These are phyloP conservation scores for Arge pagana DNA, from an alignment of 2,888 invertebrate genomes.

Conservation along the genomic window DNA sequence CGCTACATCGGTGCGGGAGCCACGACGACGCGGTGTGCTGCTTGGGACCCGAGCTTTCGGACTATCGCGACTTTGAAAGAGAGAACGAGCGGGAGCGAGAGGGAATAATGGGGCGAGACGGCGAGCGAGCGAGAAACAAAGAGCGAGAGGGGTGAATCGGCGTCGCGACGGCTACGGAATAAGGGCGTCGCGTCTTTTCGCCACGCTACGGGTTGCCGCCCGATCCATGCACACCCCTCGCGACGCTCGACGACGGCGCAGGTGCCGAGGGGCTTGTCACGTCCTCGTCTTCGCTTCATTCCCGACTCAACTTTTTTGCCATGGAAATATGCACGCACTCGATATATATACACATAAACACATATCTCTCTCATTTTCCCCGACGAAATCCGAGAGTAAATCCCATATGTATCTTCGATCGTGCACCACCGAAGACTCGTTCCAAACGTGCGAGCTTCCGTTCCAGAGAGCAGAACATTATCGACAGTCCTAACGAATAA, in stretches of 20 bases:
- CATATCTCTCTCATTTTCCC: too few relatives aligned
- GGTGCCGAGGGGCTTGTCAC: slow-evolving; percentile 48
- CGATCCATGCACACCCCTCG: background rate
- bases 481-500: too few relatives aligned
- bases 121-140: slow-evolving; percentile 12
- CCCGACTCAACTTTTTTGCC: slow-evolving; percentile 29
- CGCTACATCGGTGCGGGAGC: slow-evolving; percentile 46
- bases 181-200: slow-evolving; percentile 25
- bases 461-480: too few relatives aligned
- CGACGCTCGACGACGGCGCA: slow-evolving; percentile 38
- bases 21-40: slow-evolving; percentile 37
- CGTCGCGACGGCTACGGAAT: slow-evolving; percentile 30
- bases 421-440: too few relatives aligned
- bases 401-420: too few relatives aligned
- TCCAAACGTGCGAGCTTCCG: too few relatives aligned
- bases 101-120: slow-evolving; percentile 2
- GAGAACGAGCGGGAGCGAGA: background rate
- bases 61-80: slow-evolving; percentile 21
- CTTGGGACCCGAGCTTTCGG: slow-evolving; percentile 14
- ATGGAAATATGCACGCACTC: too few relatives aligned
- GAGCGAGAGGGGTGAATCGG: slow-evolving; percentile 19
- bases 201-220: slow-evolving; percentile 10
- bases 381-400: too few relatives aligned
- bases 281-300: slow-evolving; percentile 46
- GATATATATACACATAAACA: too few relatives aligned